These are phyloP conservation scores for Camponotus floridanus DNA, from an alignment of 1,140 invertebrate species.

Conservation along the genomic window DNA sequence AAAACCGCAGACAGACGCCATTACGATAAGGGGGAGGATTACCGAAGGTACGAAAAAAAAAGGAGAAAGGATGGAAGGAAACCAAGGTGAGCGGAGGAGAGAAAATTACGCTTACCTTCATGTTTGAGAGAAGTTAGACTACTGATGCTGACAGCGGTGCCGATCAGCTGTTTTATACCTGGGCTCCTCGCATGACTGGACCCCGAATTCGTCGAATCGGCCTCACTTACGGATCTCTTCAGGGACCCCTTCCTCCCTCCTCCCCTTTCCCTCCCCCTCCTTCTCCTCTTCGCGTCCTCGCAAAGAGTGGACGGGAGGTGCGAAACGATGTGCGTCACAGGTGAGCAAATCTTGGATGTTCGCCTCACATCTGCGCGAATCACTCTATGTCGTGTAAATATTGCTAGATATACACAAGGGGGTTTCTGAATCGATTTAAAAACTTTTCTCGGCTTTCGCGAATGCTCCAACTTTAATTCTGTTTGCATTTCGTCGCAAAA, in stretches of 20 bases:
- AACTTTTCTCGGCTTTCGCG: background rate
- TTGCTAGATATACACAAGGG: background rate
- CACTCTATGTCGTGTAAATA: constrained; percentile 25
- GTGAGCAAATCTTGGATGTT: constrained; percentile 20
- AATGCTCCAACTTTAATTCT: background rate
- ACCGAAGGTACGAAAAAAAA: background rate
- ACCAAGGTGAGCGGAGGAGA: background rate
- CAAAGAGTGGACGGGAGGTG: constrained; percentile 1
- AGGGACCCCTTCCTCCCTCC: background rate
- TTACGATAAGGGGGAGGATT: background rate
- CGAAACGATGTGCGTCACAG: constrained; percentile 32
- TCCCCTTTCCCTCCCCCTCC: background rate
- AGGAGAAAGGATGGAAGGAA: background rate
- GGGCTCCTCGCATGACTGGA: constrained; percentile 54
- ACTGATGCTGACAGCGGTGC: constrained; percentile 72
- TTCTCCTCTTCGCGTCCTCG: background rate
- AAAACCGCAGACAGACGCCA: background rate
- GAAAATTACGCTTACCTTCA: constrained; percentile 76
- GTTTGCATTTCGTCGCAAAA: constrained; percentile 32
- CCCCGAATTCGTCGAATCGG: constrained; percentile 68
- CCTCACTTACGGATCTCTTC: background rate
- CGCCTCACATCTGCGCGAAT: constrained; percentile 1
- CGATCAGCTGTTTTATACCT: constrained; percentile 77
- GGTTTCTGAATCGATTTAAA: constrained; percentile 23
- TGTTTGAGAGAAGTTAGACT: constrained; percentile 68